A percentile compares a stretch with the other conserved stretches of the same genome.
These are phyloP conservation scores for Leptogaster cylindrica DNA, from an alignment of 2,888 invertebrate genomes.

Conservation along the genomic window DNA sequence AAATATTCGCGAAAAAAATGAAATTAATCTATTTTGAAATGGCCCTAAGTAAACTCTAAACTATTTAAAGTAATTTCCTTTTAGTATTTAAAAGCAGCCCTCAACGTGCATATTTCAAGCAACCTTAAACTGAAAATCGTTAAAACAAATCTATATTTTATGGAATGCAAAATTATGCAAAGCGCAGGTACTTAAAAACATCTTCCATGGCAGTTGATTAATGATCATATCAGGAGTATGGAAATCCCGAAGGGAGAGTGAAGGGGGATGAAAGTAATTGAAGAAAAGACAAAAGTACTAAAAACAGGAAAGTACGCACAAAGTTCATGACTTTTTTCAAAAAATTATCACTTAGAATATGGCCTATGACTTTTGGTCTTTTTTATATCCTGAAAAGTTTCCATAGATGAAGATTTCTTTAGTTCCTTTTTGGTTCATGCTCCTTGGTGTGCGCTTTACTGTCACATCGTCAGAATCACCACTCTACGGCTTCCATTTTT, in stretches of 20 bases:
- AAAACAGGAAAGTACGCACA: not conserved
- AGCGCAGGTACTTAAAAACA: slow-evolving; percentile 1
- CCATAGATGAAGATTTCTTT: too few species aligned
- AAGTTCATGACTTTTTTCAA: not conserved
- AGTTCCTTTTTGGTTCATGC: not conserved
- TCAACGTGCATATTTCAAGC: not conserved
- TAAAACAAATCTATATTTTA: too few species aligned
- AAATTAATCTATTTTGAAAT: too few species aligned
- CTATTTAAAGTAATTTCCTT: not conserved
- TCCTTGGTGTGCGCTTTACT: not conserved
- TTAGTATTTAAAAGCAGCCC: not conserved
- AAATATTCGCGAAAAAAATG: too few species aligned
- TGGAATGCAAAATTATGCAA: slow-evolving; percentile 33
- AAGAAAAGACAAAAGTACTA: not conserved
- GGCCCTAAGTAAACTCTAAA: too few species aligned
- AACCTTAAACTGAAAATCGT: not conserved
- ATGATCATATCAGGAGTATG: slow-evolving; percentile 13
- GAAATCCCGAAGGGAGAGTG: not conserved
- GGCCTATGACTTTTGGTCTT: not conserved
- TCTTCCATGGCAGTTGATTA: slow-evolving; percentile 17
- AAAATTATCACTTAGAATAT: slow-evolving; percentile 23
- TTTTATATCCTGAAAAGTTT: too few species aligned
- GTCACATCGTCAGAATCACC: slow-evolving; percentile 10
- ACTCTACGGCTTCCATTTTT: slow-evolving; percentile 22
- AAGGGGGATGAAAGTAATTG: not conserved